Evolutionary conservation across 1,140 invertebrate species (phyloP), one percentile per base, ranked within the genome.

Genomic region (Pseudomyrmex gracilis): DNA sequence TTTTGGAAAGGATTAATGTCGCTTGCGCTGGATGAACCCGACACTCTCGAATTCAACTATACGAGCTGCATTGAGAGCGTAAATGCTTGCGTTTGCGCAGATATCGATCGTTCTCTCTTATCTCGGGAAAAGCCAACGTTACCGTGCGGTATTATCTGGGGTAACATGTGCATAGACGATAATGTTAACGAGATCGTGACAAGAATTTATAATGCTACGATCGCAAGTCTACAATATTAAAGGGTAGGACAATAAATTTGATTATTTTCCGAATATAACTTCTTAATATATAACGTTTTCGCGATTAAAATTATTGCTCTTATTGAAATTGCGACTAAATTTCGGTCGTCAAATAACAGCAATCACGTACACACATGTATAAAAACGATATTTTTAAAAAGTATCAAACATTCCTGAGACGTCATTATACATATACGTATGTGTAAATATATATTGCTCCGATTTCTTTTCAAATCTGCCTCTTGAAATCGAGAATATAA

Each of bases 91-190:
- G 20, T 45, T 70, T 15, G 64, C 53, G 2, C 10, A 45, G 12
- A 22, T 70, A 80, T 60, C 45, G 66, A 80, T 80, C 34, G 53
- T 17, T 80, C 43, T 80, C 43, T 57, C 76, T 60, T 70, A 80
- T 80, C 76, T 47, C 43, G 10, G 13, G 12, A 12, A 34, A 47
- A 24, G 53, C 64, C 17, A 24, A 12, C 10, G 34, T 78, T 15
- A 13, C 34, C 24, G 13, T 7, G 9, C 9, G 5, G 15, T 45
- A 78, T 68, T 57, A 49, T 43, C n/a, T 58, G 34, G 20, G 64
- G 58, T 55, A 49, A 53, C 24, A 53, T 64, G 60, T 49, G 43
- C 15, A 49, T 22, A 34, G 34, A 22, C n/a, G 71, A 82, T 82
- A 82, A 73, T 61, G 22, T 73, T 61, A 73, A 73, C 57, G 22